Evolutionary conservation across 2,113 vertebrate species (phyloP).

Genomic region (Myiagra hebetior): DNA sequence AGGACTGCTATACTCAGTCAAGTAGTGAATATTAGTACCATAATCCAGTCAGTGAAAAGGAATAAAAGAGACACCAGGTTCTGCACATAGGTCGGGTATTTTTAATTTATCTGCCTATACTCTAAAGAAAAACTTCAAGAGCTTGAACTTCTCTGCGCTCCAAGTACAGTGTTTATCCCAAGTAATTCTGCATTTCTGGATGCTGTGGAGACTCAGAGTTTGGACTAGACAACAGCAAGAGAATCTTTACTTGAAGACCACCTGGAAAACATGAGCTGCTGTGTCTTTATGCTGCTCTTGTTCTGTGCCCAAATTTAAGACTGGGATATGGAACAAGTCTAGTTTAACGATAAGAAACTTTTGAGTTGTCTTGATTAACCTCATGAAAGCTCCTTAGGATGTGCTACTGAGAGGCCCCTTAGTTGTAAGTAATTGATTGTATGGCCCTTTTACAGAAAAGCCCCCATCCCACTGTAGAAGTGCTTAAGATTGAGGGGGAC

Average conservation of each 20-base stretch:
- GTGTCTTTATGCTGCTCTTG: background rate
- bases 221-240: background rate
- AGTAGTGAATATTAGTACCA: background rate
- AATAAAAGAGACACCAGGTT: background rate
- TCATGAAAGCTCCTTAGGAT: background rate
- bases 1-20: background rate
- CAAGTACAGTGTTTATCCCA: background rate
- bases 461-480: background rate
- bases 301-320: background rate
- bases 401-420: background rate
- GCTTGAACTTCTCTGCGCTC: background rate
- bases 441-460: background rate
- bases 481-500: background rate
- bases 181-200: background rate
- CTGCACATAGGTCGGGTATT: background rate
- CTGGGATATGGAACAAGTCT: background rate
- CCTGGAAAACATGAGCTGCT: background rate
- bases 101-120: background rate
- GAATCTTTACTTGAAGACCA: background rate
- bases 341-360: background rate
- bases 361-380: background rate
- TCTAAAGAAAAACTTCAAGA: background rate
- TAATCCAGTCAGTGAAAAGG: background rate
- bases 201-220: background rate
- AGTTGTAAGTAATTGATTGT: background rate